These are phyloP conservation scores for Calliphora vicina DNA, from an alignment of 1,140 invertebrate species.

Conservation along the genomic window DNA sequence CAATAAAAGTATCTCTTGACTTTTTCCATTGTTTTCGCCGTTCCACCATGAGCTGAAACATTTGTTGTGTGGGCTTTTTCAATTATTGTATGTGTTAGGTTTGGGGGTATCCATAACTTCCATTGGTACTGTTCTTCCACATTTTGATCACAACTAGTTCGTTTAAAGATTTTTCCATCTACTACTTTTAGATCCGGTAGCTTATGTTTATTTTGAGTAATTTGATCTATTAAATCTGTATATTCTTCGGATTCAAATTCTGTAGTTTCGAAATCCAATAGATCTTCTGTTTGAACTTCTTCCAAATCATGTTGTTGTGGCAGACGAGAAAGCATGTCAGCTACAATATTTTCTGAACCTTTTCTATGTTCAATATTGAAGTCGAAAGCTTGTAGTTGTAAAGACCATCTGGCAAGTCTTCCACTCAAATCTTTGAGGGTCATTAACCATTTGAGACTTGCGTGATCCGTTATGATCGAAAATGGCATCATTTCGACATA, in stretches of 20 bases:
- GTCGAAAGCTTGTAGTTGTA: background rate
- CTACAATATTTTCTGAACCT: background rate
- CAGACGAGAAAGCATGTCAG: background rate
- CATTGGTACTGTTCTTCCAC: background rate
- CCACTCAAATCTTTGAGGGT: background rate
- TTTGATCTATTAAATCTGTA: background rate
- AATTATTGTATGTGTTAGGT: background rate
- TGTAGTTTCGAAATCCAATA: background rate
- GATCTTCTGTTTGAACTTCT: background rate
- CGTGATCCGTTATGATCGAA: conserved; percentile 46
- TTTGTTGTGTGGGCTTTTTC: background rate
- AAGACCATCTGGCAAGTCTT: background rate
- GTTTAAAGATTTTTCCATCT: no score
- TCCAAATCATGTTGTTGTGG: background rate
- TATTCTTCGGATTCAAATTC: background rate
- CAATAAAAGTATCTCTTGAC: background rate
- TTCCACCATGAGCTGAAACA: background rate
- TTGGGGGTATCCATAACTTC: background rate
- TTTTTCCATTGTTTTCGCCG: background rate
- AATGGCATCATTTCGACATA: conserved; percentile 62
- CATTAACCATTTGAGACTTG: background rate
- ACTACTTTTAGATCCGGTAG: no score
- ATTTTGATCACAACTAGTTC: background rate
- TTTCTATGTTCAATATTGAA: background rate
- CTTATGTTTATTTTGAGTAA: background rate